Base-by-base conservation (phyloP, 2,113 vertebrate genomes). In the Trinectes maculatus region DNA sequence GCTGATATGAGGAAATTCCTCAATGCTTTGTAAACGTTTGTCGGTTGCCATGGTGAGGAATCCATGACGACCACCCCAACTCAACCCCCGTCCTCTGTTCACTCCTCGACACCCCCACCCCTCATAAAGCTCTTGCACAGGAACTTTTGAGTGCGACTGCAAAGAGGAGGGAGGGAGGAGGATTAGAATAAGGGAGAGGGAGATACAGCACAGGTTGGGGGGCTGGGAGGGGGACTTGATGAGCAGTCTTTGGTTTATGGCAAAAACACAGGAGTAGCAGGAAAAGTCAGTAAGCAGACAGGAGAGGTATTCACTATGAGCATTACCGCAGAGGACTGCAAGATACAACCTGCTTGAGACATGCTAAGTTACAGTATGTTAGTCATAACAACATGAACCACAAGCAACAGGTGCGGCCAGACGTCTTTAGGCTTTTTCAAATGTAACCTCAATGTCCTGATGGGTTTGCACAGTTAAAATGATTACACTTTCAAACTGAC, bases 1-100 rank as follows among this genome's bases (percentile, higher is more conserved):
- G 91, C 92, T 93, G 93, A 93, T 93, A 93, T 92, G 91, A 93
- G 92, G 93, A 94, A 93, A 94, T 94, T 92, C 92, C 93, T 92
- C 80, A 91, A 91, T 93, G 93, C 93, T 94, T 93, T 93, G 91
- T 92, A 92, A 94, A 93, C 90, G 91, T 93, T 93, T 92, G 90
- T 89, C 54, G 82, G 93, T 94, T 92, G 91, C 93, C 82, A 94
- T 93, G 90, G 92, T 75, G 90, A 93, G 90, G 91, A 74, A 86
- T 89, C 92, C 92, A 92, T 93, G 86, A 84, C 87, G 60, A 93
- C 92, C 90, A 88, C 83, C 89, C 81, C 76, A 83, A 89, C 87
- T 87, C 84, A 74, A 79, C 64, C 77, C 81, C 72, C 70, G 8
- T 25, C 55, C 64, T 29, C 15, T 28, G 51, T 59, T 33, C 64